Evolutionary conservation across 2,797 vertebrate species (phyloP).

Genomic region (Anableps anableps): DNA sequence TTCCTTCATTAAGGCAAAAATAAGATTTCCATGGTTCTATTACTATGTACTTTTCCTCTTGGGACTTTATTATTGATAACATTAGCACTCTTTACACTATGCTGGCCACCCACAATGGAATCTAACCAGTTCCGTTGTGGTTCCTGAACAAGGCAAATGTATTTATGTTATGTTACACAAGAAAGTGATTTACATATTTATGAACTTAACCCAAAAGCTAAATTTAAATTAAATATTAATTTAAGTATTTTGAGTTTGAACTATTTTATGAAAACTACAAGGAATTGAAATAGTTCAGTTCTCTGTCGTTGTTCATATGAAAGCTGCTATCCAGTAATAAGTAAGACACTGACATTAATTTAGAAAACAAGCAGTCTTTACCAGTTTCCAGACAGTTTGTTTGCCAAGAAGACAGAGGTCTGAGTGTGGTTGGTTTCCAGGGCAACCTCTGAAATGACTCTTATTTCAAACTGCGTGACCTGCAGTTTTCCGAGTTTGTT

Average conservation of each 20-base stretch:
- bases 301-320: not conserved
- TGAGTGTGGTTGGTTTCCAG: conserved; percentile 40
- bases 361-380: conserved; percentile 7
- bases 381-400: conserved; percentile 3
- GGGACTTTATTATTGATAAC: not conserved
- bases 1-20: not conserved
- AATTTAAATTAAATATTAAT: not conserved
- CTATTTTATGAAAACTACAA: not conserved
- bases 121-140: not conserved
- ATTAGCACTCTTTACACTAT: not conserved
- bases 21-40: not conserved
- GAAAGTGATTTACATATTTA: conserved; percentile 1
- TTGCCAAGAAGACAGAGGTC: conserved; percentile 10
- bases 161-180: not conserved
- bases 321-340: not conserved
- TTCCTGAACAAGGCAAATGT: not conserved
- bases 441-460: conserved; percentile 35
- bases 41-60: not conserved
- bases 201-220: not conserved
- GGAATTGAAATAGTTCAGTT: not conserved
- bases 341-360: conserved; percentile 3
- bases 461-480: conserved; percentile 14
- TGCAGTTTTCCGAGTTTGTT: conserved; percentile 7
- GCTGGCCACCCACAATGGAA: not conserved
- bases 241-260: not conserved